A percentile compares a stretch with the other conserved stretches of the same genome.
phyloP scores from a whole-genome alignment of 2,888 invertebrate species.

The Volucella inanis region DNA sequence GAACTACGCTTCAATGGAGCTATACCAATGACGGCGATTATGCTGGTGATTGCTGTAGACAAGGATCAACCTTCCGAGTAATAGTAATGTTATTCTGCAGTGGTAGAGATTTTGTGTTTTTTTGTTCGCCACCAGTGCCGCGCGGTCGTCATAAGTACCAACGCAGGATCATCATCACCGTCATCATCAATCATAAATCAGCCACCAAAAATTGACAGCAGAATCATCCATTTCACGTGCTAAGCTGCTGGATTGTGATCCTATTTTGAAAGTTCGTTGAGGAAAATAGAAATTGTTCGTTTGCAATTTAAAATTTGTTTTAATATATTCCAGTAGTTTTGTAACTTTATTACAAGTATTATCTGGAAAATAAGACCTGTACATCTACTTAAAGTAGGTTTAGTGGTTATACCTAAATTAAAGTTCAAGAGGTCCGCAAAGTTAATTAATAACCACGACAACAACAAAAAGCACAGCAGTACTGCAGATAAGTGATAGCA shows the following conservation, averaged over 20 bases:
- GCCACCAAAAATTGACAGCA: constrained; percentile 71
- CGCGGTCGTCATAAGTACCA: constrained; percentile 10
- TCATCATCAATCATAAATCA: constrained; percentile 74
- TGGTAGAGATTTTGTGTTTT: constrained; percentile 63
- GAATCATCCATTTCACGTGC: constrained; percentile 69
- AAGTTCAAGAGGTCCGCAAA: too few species aligned
- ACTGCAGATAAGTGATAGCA: too few species aligned
- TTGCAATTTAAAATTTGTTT: constrained; percentile 69
- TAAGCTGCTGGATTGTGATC: constrained; percentile 63
- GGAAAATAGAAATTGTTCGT: constrained; percentile 50
- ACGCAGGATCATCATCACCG: constrained; percentile 25
- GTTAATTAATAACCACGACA: too few species aligned
- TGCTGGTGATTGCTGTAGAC: constrained; percentile 44
- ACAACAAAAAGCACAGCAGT: too few species aligned
- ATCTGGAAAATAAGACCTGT: constrained; percentile 48
- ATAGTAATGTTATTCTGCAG: constrained; percentile 63
- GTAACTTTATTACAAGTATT: constrained; percentile 28
- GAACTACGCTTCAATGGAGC: constrained; percentile 20
- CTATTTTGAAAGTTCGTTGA: constrained; percentile 41
- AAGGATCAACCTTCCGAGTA: constrained; percentile 68
- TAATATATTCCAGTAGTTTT: constrained; percentile 58
- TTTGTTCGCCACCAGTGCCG: constrained; percentile 9
- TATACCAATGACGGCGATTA: constrained; percentile 49
- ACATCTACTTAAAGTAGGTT: constrained; percentile 7
- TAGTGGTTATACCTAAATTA: too few species aligned